Conservation (phyloP, 2,888 invertebrate species). For the Cephus sareptanus region DNA sequence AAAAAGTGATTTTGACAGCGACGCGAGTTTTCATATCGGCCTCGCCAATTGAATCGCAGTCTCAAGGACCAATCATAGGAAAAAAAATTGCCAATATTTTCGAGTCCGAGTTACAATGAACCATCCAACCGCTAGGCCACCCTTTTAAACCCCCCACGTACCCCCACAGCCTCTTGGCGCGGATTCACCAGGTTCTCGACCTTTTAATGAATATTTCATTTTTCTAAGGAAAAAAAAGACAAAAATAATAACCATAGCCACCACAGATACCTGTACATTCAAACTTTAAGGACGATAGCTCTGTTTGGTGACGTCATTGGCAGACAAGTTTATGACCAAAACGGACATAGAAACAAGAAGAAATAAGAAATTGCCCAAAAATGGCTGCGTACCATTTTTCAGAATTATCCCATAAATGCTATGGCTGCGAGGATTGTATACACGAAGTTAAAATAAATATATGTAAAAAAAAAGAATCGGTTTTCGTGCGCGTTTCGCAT, state of each 20-base stretch:
- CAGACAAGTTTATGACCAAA: background rate
- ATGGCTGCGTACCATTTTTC: background rate
- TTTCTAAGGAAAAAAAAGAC: background rate
- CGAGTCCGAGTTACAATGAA: constrained; percentile 14
- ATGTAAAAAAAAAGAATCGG: background rate
- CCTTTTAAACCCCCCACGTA: background rate
- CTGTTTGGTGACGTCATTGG: background rate
- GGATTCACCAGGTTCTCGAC: background rate
- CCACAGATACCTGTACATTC: background rate
- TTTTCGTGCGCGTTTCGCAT: background rate
- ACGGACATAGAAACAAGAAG: background rate
- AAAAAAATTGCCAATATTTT: constrained; percentile 41
- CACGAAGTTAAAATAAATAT: background rate
- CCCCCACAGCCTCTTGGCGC: background rate
- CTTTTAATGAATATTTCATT: background rate
- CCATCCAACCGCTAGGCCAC: background rate
- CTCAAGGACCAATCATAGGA: constrained; percentile 38
- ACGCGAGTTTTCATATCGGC: constrained; percentile 28
- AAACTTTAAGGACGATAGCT: background rate
- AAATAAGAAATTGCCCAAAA: background rate
- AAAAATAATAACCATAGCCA: background rate
- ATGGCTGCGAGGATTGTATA: background rate
- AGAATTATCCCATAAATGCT: background rate
- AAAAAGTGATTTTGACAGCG: background rate
- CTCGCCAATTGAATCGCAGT: constrained; percentile 26